phyloP scores from a whole-genome alignment of 2,113 vertebrate species.

The Bos javanicus region DNA sequence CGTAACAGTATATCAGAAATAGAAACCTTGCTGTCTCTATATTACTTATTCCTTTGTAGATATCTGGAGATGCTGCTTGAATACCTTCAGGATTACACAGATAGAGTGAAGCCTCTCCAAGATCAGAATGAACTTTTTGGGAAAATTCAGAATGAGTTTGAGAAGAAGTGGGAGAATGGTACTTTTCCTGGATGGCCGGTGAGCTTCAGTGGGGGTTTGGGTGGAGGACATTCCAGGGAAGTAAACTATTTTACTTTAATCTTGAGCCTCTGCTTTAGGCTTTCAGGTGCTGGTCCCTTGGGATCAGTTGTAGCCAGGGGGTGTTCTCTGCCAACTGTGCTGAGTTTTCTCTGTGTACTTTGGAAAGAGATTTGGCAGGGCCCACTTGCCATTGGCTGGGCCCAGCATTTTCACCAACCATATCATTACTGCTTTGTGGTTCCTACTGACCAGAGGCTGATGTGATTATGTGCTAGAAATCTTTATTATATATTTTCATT shows the following conservation, averaged over 20 bases:
- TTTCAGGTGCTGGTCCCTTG: background rate
- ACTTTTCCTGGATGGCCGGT: slow-evolving; percentile 98
- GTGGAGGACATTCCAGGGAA: background rate
- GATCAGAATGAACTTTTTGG: slow-evolving; percentile 98
- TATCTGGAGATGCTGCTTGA: slow-evolving; percentile 98
- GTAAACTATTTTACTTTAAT: background rate
- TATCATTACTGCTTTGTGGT: background rate
- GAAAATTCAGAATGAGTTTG: slow-evolving; percentile 94
- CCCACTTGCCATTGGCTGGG: background rate
- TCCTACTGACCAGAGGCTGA: background rate
- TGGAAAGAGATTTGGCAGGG: background rate
- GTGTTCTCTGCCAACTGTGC: background rate
- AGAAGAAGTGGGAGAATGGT: slow-evolving; percentile 98
- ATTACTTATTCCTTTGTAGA: slow-evolving; percentile 74
- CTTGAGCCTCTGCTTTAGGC: background rate
- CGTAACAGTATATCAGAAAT: background rate
- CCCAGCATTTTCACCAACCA: background rate
- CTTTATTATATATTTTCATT: background rate
- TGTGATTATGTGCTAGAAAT: background rate
- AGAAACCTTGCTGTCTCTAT: background rate
- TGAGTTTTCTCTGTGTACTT: background rate
- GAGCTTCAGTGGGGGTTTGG: slow-evolving; percentile 47
- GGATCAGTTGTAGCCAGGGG: background rate
- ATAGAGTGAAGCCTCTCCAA: slow-evolving; percentile 94
- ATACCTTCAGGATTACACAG: slow-evolving; percentile 97